Percentiles rank a stretch among this genome's conserved stretches.
Evolutionary conservation across 2,113 vertebrate genomes (phyloP).

Genomic region (Turdus rufiventris): DNA sequence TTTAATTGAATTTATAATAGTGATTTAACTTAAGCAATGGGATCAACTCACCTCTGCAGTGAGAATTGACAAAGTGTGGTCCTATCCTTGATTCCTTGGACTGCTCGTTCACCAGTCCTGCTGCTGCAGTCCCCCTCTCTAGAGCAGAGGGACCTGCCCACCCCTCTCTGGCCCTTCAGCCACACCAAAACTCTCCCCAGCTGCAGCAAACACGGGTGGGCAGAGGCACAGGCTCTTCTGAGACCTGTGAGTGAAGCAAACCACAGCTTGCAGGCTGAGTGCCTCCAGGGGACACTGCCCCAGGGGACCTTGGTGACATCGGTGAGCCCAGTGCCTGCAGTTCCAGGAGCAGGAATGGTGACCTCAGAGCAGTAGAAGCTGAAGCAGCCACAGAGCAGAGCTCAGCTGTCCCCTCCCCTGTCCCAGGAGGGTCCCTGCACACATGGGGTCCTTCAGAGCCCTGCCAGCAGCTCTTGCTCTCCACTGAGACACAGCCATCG

Average conservation of each 20-base stretch:
- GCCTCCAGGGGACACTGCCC: neutral
- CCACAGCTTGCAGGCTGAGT: neutral
- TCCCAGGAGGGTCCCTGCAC: neutral
- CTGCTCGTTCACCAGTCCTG: neutral
- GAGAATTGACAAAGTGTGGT: neutral
- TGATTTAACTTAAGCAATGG: neutral
- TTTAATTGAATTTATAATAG: neutral
- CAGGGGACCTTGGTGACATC: neutral
- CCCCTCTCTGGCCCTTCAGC: neutral
- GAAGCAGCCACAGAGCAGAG: neutral
- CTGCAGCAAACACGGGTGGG: neutral
- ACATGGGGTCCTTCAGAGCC: neutral
- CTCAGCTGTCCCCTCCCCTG: neutral
- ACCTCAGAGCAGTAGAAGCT: neutral
- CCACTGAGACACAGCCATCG: neutral
- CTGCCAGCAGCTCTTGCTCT: neutral
- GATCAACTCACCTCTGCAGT: neutral
- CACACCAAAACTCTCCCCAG: neutral
- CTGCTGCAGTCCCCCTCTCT: neutral
- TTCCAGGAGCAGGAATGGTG: neutral
- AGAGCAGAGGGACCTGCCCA: neutral
- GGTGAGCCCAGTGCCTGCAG: neutral
- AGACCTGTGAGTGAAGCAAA: neutral
- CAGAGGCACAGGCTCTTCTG: neutral
- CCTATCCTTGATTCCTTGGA: neutral